phyloP scores from a whole-genome alignment of 2,113 vertebrate species.

The Entomyzon cyanotis region DNA sequence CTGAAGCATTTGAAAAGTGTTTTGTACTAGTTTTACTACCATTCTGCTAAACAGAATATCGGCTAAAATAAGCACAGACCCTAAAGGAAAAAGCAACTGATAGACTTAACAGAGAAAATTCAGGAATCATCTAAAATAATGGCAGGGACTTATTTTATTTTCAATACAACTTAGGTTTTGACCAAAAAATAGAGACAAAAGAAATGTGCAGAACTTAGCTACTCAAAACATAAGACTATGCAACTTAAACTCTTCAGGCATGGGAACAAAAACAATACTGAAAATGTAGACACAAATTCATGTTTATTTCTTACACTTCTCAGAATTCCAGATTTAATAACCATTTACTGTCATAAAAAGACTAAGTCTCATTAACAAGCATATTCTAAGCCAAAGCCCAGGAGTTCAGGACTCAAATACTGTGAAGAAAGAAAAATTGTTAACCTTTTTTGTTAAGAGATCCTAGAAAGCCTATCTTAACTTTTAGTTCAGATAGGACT shows the following conservation, averaged over 20 bases:
- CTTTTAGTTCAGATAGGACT: neutral
- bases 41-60: neutral
- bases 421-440: neutral
- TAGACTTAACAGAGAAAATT: neutral
- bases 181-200: neutral
- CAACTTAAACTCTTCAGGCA: neutral
- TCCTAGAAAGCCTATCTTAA: neutral
- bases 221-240: accelerated
- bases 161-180: neutral
- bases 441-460: neutral
- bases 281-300: neutral
- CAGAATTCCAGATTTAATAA: neutral
- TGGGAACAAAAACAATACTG: neutral
- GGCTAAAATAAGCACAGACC: neutral
- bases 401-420: neutral
- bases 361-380: neutral
- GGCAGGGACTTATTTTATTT: neutral
- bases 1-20: neutral
- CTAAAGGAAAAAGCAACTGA: neutral
- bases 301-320: neutral
- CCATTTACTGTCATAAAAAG: neutral
- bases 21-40: neutral
- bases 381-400: neutral
- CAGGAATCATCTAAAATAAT: neutral
- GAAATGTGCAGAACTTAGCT: neutral